phyloP scores from a whole-genome alignment of 2,888 invertebrate genomes.

The Neelides folsomi region DNA sequence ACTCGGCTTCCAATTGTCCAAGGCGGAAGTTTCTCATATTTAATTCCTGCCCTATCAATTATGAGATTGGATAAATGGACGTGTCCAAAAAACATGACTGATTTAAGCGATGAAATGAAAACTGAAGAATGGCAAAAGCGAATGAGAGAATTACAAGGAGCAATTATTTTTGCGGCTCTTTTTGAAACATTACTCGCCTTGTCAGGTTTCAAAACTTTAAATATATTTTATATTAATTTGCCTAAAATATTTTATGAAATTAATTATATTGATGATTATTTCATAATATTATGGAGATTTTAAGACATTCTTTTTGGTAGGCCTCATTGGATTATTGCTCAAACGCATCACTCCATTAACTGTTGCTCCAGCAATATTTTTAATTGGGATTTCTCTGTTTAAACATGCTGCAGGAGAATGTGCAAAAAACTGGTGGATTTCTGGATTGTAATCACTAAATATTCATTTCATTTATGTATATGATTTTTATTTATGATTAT shows the following conservation, averaged over 20 bases:
- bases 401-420: conserved; percentile 66
- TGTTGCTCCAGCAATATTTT: conserved; percentile 65
- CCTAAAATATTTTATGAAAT: no score
- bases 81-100: conserved; percentile 39
- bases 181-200: conserved; percentile 60
- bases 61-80: conserved; percentile 45
- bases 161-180: conserved; percentile 62
- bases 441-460: conserved; percentile 48
- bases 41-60: conserved; percentile 62
- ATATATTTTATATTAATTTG: conserved; percentile 42
- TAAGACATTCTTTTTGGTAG: conserved; percentile 35
- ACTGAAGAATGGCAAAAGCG: conserved; percentile 56
- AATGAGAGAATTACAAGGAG: conserved; percentile 69
- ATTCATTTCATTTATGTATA: no score
- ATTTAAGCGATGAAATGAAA: conserved; percentile 46
- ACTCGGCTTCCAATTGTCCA: conserved; percentile 37
- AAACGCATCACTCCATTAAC: conserved; percentile 66
- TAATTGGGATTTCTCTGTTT: conserved; percentile 68
- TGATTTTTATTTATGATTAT: no score
- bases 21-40: conserved; percentile 63
- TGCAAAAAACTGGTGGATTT: conserved; percentile 68
- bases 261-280: no score
- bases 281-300: background rate
- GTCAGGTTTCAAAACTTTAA: conserved; percentile 29
- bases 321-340: conserved; percentile 58